Base-by-base conservation (phyloP, 2,888 invertebrate genomes). In the Zele albiditarsus region DNA sequence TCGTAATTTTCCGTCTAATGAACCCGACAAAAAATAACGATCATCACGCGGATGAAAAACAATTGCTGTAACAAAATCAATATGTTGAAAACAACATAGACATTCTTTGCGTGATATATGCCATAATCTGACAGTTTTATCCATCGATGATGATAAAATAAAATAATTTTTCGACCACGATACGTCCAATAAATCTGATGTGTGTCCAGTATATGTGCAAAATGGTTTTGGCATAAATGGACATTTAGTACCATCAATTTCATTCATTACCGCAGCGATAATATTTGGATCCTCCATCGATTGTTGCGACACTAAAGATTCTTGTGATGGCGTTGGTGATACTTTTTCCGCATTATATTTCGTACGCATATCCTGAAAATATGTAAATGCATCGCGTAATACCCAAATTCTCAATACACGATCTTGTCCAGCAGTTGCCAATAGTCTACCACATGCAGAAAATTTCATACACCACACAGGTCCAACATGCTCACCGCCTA, bases 391-490 rank as follows among this genome's bases (percentile, higher is more conserved):
- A 89, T 97, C 97, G 80, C 96, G 92, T 0, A 98, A 91, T 71
- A 98, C 97, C 99, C 99, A 99, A 79, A 99, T 95, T 62, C 98
- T 92, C 75, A 99, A 91, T 79, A 98, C 94, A 82, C 95, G 94
- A 91, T 99, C 99, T 91, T 99, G 98, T 0, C 99, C 99, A 72
- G 98, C 99, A 0, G 98, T 98, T 31, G 99, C 99, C 84, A 99
- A 90, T 78, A 99, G 91, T 16, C 98, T 92, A 0, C 98, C 98
- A 90, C 98, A 99, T 74, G 95, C 95, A 73, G 98, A 98, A 90
- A 98, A 99, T 90, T 98, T 98, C 95, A 99, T 98, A 86, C 98
- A 98, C 99, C 99, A 99, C 82, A 99, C 97, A 1, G 99, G 97
- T 63, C 98, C 97, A 14, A 94, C 93, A 89, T 98, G 97, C 74